phyloP scores from a whole-genome alignment of 2,888 invertebrate species.

The Arge pagana region DNA sequence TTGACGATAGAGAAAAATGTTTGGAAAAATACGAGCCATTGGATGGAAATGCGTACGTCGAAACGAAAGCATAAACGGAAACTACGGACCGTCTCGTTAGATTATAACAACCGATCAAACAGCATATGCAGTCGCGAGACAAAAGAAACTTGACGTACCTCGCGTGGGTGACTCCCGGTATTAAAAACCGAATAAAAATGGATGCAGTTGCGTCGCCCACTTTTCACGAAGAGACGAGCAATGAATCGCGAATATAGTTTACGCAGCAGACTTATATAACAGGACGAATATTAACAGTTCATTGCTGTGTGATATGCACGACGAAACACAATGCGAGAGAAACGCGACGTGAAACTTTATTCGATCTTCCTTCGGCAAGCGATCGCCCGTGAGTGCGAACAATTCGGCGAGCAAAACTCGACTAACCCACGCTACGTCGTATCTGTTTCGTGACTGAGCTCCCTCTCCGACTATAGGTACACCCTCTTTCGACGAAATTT shows the following conservation, averaged over 20 bases:
- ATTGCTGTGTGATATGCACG: too few relatives aligned
- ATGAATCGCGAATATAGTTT: too few relatives aligned
- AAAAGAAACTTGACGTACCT: constrained; percentile 20
- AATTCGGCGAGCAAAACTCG: not conserved
- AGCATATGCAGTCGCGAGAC: constrained; percentile 2
- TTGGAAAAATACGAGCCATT: not conserved
- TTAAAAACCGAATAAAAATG: not conserved
- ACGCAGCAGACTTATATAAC: too few relatives aligned
- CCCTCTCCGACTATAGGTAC: constrained; percentile 1
- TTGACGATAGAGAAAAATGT: not conserved
- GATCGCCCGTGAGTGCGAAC: constrained; percentile 5
- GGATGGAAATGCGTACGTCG: not conserved
- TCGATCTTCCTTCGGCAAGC: constrained; percentile 10
- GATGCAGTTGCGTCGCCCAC: too few relatives aligned
- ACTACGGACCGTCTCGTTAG: not conserved
- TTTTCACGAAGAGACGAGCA: not conserved
- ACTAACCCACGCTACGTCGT: too few relatives aligned
- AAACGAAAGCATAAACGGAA: not conserved
- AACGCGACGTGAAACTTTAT: constrained; percentile 8
- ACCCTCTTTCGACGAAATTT: constrained; percentile 15
- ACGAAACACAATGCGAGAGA: too few relatives aligned
- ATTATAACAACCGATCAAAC: not conserved
- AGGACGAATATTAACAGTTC: too few relatives aligned
- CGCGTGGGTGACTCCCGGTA: constrained; percentile 10
- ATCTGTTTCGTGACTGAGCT: too few relatives aligned